Conservation (phyloP, 2,797 vertebrate genomes). For the Carduelis carduelis region DNA sequence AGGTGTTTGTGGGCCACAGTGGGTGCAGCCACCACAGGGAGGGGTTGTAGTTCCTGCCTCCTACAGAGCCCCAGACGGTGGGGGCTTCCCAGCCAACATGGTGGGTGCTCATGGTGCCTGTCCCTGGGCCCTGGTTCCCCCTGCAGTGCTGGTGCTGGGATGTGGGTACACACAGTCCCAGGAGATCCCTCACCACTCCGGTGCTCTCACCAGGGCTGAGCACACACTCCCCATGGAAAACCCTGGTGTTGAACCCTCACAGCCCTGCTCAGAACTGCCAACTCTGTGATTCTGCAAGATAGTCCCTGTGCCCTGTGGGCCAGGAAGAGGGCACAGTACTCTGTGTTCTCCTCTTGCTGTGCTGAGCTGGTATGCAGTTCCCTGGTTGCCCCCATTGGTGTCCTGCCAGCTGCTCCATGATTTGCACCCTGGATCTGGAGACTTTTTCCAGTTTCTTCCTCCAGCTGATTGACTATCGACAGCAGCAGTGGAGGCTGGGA, state of each 20-base stretch:
- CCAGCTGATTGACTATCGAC: not conserved
- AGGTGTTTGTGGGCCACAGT: not conserved
- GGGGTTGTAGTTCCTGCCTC: not conserved
- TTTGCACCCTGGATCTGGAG: not conserved
- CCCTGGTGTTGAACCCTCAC: too few relatives aligned
- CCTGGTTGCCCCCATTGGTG: not conserved
- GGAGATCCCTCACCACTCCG: fast-evolving
- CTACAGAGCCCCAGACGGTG: not conserved
- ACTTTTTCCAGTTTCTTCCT: not conserved
- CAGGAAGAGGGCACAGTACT: not conserved
- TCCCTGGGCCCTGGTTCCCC: not conserved
- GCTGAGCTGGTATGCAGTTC: not conserved
- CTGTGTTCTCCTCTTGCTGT: not conserved
- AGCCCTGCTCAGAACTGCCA: not conserved
- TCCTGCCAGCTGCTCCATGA: fast-evolving
- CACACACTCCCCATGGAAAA: not conserved
- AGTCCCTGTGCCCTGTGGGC: not conserved
- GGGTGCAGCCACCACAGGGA: not conserved
- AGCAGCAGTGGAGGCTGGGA: not conserved
- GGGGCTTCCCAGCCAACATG: fast-evolving
- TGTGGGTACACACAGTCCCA: fast-evolving
- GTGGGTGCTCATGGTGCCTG: not conserved
- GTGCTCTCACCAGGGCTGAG: not conserved
- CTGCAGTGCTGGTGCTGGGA: not conserved
- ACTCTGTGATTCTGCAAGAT: not conserved